Conservation (phyloP, 1,140 invertebrate genomes). For the Platyscapa corneri region DNA sequence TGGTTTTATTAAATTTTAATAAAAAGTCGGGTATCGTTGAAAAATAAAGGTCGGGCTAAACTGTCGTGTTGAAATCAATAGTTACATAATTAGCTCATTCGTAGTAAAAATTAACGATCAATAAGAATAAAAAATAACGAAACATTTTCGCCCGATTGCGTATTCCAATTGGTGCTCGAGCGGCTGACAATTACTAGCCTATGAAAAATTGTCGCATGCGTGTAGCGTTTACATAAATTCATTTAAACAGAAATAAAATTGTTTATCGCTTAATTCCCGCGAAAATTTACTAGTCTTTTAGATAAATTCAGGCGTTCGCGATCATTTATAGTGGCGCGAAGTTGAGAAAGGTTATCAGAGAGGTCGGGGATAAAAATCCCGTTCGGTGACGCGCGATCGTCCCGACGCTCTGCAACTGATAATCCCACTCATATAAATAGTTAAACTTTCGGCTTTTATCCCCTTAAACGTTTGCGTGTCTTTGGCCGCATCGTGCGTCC, state of each 20-base stretch:
- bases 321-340: constrained; percentile 1
- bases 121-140: too few relatives aligned
- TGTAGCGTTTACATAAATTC: too few relatives aligned
- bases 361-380: constrained; percentile 34
- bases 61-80: too few relatives aligned
- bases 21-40: too few relatives aligned
- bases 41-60: too few relatives aligned
- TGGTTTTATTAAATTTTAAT: too few relatives aligned
- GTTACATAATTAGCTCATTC: too few relatives aligned
- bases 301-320: neutral
- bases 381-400: neutral
- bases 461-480: constrained; percentile 21
- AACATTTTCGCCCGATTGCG: too few relatives aligned
- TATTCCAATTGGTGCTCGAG: too few relatives aligned
- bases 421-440: constrained; percentile 51
- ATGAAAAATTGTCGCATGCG: too few relatives aligned
- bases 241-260: neutral
- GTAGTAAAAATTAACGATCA: too few relatives aligned
- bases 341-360: constrained; percentile 39
- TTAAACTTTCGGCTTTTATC: constrained; percentile 37
- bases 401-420: constrained; percentile 29
- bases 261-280: neutral
- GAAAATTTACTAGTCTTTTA: neutral
- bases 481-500: neutral
- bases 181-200: too few relatives aligned